A percentile compares a stretch with the other conserved stretches of the same genome.
Conservation (phyloP, 2,113 vertebrate species). For the Takifugu flavidus region DNA sequence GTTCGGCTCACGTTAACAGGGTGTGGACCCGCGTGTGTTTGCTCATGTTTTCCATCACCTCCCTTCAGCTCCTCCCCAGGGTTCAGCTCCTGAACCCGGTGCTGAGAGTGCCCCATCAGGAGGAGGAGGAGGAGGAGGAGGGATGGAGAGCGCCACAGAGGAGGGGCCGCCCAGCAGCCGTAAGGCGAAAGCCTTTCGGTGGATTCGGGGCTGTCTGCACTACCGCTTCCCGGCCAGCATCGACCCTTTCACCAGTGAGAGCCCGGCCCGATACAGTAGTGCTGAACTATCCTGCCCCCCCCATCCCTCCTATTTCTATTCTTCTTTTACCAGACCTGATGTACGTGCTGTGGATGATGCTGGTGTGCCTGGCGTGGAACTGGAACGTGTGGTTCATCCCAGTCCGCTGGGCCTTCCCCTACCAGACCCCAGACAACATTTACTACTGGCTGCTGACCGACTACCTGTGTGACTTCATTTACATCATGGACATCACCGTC, state of each 20-base stretch:
- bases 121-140: conserved; percentile 14
- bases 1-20: too few species aligned
- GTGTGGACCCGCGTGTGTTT: background rate
- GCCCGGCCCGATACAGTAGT: background rate
- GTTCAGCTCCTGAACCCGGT: conserved; percentile 17
- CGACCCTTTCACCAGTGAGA: conserved; percentile 93
- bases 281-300: too few species aligned
- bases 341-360: conserved; percentile 93
- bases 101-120: background rate
- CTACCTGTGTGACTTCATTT: conserved; percentile 91
- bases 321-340: conserved; percentile 76
- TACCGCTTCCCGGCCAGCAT: conserved; percentile 89
- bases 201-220: conserved; percentile 64
- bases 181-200: conserved; percentile 76
- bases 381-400: conserved; percentile 98
- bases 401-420: conserved; percentile 87
- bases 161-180: conserved; percentile 75
- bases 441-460: conserved; percentile 87
- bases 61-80: conserved; percentile 54
- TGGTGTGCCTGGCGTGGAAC: conserved; percentile 93
- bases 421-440: conserved; percentile 82
- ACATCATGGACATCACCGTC: conserved; percentile 86
- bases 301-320: background rate
- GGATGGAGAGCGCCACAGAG: conserved; percentile 29
- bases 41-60: conserved; percentile 5